A percentile compares a stretch with the other conserved stretches of the same genome.
phyloP scores from a whole-genome alignment of 2,113 vertebrate species.

The Neopipo cinnamomea region DNA sequence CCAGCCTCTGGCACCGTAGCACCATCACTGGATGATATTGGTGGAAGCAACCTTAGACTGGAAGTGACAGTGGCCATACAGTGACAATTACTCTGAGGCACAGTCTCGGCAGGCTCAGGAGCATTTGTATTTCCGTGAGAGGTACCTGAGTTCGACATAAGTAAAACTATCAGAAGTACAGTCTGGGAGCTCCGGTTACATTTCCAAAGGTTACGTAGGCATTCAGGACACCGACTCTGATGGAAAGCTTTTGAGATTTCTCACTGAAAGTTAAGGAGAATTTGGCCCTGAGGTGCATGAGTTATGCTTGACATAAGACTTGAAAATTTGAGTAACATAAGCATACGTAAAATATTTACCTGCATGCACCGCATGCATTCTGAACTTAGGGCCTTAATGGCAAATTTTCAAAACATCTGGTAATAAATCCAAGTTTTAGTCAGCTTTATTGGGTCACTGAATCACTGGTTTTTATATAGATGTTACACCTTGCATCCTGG shows the following conservation, averaged over 20 bases:
- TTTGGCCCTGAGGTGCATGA: background rate
- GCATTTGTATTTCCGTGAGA: background rate
- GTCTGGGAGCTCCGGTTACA: background rate
- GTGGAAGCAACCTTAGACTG: background rate
- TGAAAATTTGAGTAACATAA: background rate
- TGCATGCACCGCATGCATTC: fast-evolving
- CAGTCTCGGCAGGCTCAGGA: background rate
- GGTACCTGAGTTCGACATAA: background rate
- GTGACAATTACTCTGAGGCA: background rate
- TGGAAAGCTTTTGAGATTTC: background rate
- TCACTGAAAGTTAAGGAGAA: background rate
- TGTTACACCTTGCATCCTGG: background rate
- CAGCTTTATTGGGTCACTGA: background rate
- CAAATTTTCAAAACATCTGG: background rate
- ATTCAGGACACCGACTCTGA: background rate
- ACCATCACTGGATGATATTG: background rate
- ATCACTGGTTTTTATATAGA: background rate
- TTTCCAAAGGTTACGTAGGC: background rate
- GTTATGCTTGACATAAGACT: background rate
- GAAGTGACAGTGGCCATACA: background rate
- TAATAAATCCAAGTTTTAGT: background rate
- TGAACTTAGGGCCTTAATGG: background rate
- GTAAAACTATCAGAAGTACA: background rate
- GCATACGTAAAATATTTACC: background rate
- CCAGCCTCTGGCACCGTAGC: background rate